These are phyloP conservation scores for Acanthosepion pharaonis DNA, from an alignment of 2,888 invertebrate species.

Conservation along the genomic window DNA sequence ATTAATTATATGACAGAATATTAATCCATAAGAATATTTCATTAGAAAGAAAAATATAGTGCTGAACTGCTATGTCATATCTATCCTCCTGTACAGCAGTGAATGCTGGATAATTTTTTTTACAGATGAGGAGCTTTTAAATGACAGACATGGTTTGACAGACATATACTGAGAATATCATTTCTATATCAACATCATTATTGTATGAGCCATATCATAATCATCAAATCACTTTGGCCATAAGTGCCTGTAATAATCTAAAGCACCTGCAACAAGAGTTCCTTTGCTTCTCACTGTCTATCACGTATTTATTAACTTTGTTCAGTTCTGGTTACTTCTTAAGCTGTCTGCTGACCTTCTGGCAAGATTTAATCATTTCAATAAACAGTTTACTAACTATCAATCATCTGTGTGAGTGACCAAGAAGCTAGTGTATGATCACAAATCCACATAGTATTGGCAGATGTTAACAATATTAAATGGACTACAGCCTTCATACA, in stretches of 20 bases:
- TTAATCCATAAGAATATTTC: no score
- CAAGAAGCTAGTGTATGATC: neutral
- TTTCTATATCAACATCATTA: no score
- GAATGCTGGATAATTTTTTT: no score
- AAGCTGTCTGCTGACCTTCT: neutral
- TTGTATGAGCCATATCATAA: no score
- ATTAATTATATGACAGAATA: no score
- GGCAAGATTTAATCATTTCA: neutral
- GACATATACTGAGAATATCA: no score
- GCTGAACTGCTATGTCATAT: no score
- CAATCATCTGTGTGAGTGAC: neutral
- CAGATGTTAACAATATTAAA: neutral
- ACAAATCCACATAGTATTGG: neutral
- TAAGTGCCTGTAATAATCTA: neutral
- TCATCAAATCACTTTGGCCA: neutral
- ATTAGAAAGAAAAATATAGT: no score
- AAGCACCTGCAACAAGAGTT: neutral
- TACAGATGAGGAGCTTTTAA: no score
- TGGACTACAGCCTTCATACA: neutral
- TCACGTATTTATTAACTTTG: neutral
- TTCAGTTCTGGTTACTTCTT: neutral
- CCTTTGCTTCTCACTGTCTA: neutral
- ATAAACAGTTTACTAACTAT: neutral
- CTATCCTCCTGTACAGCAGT: no score
- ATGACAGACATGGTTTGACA: no score